Conservation (phyloP, 2,113 vertebrate species). For the Loxodonta africana region DNA sequence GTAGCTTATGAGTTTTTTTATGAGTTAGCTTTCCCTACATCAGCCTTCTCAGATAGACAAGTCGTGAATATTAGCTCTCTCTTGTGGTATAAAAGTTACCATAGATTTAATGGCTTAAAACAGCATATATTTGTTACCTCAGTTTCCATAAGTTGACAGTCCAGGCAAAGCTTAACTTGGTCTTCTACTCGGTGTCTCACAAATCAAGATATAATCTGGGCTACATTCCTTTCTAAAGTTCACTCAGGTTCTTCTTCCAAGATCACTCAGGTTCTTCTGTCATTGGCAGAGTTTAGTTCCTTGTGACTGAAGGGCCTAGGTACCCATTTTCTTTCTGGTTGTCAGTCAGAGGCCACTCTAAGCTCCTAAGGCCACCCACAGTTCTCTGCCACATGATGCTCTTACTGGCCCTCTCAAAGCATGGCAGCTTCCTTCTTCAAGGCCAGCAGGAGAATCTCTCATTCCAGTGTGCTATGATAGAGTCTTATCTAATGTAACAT, state of each 20-base stretch:
- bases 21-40: not conserved
- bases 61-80: not conserved
- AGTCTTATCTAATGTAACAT: not conserved
- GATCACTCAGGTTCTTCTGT: not conserved
- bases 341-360: not conserved
- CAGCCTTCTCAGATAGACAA: not conserved
- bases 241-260: not conserved
- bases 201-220: not conserved
- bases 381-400: not conserved
- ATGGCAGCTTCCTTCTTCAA: not conserved
- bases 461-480: not conserved
- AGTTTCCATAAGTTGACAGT: too few relatives aligned
- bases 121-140: not conserved
- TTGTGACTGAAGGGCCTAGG: not conserved
- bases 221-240: not conserved
- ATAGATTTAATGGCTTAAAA: not conserved
- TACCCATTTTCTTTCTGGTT: not conserved
- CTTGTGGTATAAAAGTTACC: not conserved
- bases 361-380: not conserved
- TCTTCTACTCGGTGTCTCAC: not conserved
- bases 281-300: not conserved
- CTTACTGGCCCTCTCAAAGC: not conserved
- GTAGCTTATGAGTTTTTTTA: conserved; percentile 18
- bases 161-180: not conserved
- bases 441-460: not conserved